Evolutionary conservation across 1,140 invertebrate genomes (phyloP), one percentile per base, ranked within the genome.

Genomic region (Teleogryllus occipitalis): DNA sequence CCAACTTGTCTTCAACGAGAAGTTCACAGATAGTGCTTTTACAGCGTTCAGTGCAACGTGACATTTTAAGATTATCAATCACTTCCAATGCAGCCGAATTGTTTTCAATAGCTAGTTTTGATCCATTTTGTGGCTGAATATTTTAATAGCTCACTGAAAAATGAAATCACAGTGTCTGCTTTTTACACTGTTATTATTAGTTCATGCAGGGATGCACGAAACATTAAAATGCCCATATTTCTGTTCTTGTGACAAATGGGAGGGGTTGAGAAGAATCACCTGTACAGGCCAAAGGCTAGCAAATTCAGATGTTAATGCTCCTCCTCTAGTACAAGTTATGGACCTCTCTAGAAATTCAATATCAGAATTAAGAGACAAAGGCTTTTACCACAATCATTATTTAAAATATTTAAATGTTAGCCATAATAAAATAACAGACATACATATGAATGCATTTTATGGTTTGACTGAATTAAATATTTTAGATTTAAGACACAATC

Each of bases 311-410:
- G 48, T 65, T 15, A 73, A 22, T 74, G 47, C 73, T 18, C 47
- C 47, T n/a, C 12, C 7, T n/a, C 47, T 47, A 10, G 73, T 79
- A 8, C 39, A 79, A 22, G 73, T 48, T 7, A 21, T 79, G 8
- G 78, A 79, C 47, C 7, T 79, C 47, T 75, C 78, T 8, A 74
- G 22, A 18, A 79, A 79, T 79, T 75, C 72, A 27, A 79, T 79
- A 14, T 74, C 65, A 47, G 7, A 27, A n/a, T 46, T 79, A 18
- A 15, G 47, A 47, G 47, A 75, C 4, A 39, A 74, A 49, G 78
- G 73, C 6, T 75, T 79, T 12, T 47, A 47, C 21, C 49, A 73
- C 74, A 79, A 21, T n/a, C 5, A 74, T 79, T 0, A 14, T 74
- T 47, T 47, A 12, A 8, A 18, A 39, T 15, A 39, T 7, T 78